Base-by-base conservation (phyloP, 2,888 invertebrate species). In the Eurytoma adleriae region DNA sequence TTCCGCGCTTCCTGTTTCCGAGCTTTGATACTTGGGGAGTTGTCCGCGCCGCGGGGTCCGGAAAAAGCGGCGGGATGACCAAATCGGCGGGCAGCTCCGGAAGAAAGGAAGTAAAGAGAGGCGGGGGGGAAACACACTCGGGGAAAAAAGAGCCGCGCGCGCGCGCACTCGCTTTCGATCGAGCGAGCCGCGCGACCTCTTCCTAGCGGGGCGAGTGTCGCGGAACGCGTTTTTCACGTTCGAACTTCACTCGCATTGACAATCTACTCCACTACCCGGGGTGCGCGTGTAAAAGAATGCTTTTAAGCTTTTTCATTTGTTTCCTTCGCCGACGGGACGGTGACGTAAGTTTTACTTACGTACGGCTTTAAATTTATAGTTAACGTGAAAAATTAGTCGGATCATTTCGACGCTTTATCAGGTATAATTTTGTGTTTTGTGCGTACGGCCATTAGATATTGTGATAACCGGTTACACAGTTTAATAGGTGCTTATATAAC, bases 151-250 rank as follows among this genome's bases (percentile, higher is more conserved):
- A n/a, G 16, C 54, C 20, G 66, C 14, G 20, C 30, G 18, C 40
- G n/a, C n/a, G n/a, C n/a, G n/a, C n/a, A n/a, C n/a, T 48, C 57
- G 64, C 74, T 74, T 74, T 74, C 68, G 68, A 76, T 76, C 69
- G 68, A n/a, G 18, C 16, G 56, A 20, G 48, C 74, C n/a, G 56
- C 56, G 16, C 56, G 20, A 27, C 40, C 62, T 77, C 69, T 69
- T 77, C 76, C 62, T 59, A 57, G 50, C 27, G 57, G 50, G 50
- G 68, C 68, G 40, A 75, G 20, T n/a, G 62, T 24, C 5, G 14
- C 18, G 10, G 40, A 40, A 78, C 77, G 57, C 77, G 71, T 71
- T 78, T 78, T 78, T 71, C 77, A 66, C 62, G 77, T 66, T 70
- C 57, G 50, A 78, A 10, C 64, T 70, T 24, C 20, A 3, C 12